A percentile compares a stretch with the other conserved stretches of the same genome.
Conservation (phyloP, 2,797 vertebrate genomes). For the Discoglossus pictus region DNA sequence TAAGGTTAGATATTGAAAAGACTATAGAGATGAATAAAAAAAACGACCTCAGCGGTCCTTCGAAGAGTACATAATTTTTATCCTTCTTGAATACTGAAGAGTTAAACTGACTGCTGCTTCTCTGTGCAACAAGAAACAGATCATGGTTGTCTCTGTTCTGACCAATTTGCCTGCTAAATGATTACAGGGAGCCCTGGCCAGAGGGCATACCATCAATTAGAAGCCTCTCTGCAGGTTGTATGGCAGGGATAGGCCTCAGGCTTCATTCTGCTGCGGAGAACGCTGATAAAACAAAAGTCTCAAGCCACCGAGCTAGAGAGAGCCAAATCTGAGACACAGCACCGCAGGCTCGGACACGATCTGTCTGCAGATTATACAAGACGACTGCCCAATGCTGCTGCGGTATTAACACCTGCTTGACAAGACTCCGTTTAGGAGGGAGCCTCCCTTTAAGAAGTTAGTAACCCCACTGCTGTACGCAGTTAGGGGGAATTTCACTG, state of each 20-base stretch:
- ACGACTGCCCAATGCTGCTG: background rate
- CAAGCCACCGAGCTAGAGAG: conserved; percentile 18
- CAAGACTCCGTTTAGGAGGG: too few relatives aligned
- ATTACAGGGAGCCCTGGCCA: conserved; percentile 30
- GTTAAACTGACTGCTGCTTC: conserved; percentile 24
- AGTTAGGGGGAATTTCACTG: too few relatives aligned
- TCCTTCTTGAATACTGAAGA: too few relatives aligned
- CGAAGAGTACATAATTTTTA: too few relatives aligned
- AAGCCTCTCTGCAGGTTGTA: conserved; percentile 21
- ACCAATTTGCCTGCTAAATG: conserved; percentile 47
- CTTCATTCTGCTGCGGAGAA: conserved; percentile 26
- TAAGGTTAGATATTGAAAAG: too few relatives aligned
- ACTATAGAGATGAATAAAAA: too few relatives aligned
- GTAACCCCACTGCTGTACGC: too few relatives aligned
- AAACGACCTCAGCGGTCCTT: too few relatives aligned
- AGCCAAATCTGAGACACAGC: background rate
- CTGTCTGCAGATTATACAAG: conserved; percentile 1
- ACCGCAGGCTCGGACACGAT: background rate
- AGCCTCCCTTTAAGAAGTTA: too few relatives aligned
- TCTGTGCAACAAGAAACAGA: conserved; percentile 13
- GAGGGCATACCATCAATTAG: conserved; percentile 37
- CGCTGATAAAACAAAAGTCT: conserved; percentile 37
- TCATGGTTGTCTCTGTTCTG: conserved; percentile 40
- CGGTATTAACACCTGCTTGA: too few relatives aligned
- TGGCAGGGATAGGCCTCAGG: conserved; percentile 39